These are phyloP conservation scores for Tinea semifulvella DNA, from an alignment of 2,888 invertebrate species.

Conservation along the genomic window DNA sequence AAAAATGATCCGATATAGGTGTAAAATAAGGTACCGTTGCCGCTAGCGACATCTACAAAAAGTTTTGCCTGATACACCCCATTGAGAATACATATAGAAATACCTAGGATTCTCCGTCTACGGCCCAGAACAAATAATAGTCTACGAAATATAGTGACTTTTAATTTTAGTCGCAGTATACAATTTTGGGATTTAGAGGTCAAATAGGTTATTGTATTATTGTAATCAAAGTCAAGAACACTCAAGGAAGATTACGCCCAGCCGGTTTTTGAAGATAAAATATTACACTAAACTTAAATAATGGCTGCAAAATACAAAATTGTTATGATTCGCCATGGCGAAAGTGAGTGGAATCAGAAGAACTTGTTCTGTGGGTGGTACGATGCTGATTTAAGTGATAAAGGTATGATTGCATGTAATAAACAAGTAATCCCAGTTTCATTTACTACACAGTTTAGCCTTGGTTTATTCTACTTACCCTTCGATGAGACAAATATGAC, in stretches of 20 bases:
- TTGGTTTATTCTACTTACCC: too few relatives aligned
- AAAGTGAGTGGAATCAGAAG: slow-evolving; percentile 79
- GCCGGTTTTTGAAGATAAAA: neutral
- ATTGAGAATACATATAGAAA: neutral
- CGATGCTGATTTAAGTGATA: slow-evolving; percentile 73
- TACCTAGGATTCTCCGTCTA: too few relatives aligned
- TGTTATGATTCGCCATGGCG: slow-evolving; percentile 80
- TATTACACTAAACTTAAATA: slow-evolving; percentile 20
- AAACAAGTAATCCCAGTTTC: too few relatives aligned
- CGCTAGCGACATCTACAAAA: neutral
- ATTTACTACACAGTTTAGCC: too few relatives aligned
- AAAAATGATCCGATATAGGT: too few relatives aligned
- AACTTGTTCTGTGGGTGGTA: slow-evolving; percentile 81
- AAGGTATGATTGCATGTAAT: slow-evolving; percentile 69
- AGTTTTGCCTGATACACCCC: neutral
- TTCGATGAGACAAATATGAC: too few relatives aligned
- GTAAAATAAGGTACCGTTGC: too few relatives aligned
- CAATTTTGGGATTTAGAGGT: slow-evolving; percentile 9
- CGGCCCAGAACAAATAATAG: neutral
- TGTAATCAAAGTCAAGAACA: slow-evolving; percentile 8
- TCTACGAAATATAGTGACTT: too few relatives aligned
- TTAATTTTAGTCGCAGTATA: neutral
- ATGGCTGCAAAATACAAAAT: slow-evolving; percentile 66
- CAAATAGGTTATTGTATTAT: slow-evolving; percentile 9
- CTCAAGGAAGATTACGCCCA: neutral